These are phyloP conservation scores for Amazona vittata DNA, from an alignment of 2,113 vertebrate species.

Conservation along the genomic window DNA sequence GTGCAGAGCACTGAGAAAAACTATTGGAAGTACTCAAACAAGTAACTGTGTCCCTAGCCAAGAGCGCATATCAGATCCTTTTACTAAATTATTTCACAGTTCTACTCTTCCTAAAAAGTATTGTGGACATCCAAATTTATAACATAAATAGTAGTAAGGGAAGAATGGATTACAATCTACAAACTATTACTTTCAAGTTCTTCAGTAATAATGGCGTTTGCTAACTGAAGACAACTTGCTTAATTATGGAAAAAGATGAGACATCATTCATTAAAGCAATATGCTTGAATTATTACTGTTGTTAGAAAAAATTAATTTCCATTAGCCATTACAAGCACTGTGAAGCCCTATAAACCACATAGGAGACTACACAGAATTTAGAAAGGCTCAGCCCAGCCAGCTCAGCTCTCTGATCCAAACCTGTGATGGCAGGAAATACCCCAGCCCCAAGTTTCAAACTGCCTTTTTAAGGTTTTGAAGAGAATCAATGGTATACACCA, in stretches of 20 bases:
- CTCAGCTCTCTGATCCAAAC: background rate
- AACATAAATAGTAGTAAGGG: background rate
- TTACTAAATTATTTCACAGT: background rate
- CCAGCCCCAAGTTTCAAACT: background rate
- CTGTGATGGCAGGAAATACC: background rate
- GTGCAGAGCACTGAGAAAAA: background rate
- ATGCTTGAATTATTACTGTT: background rate
- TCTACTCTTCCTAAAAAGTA: background rate
- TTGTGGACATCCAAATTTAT: no score
- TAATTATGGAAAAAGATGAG: background rate
- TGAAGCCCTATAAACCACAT: background rate
- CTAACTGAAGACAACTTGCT: background rate
- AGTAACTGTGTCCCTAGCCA: background rate
- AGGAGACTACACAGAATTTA: background rate
- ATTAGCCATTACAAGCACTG: background rate
- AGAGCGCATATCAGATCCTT: fast-evolving
- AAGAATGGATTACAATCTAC: background rate
- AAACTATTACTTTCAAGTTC: background rate
- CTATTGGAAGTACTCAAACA: background rate
- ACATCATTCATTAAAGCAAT: background rate
- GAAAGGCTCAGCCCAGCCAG: background rate
- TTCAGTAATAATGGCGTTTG: background rate
- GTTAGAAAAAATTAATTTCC: background rate
- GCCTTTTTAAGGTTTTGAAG: background rate
- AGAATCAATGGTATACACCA: background rate